Evolutionary conservation across 2,797 vertebrate species (phyloP).

Genomic region (Austrolebias charrua): DNA sequence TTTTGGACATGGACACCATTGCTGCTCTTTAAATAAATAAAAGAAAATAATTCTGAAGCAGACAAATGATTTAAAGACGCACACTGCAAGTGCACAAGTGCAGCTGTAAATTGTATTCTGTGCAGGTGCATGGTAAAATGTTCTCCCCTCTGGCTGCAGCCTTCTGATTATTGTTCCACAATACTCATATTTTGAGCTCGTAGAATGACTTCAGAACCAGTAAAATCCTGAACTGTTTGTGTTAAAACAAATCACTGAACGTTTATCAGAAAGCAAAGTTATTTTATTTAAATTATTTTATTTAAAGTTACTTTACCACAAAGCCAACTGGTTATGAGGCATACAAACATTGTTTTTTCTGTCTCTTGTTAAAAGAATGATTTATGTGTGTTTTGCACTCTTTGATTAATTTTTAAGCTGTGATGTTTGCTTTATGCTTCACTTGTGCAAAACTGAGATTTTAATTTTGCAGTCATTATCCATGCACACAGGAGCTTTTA

Average conservation of each 20-base stretch:
- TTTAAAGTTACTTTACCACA: slow-evolving; percentile 74
- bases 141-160: slow-evolving; percentile 54
- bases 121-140: slow-evolving; percentile 68
- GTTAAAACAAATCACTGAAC: slow-evolving; percentile 54
- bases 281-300: too few species aligned
- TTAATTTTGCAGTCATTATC: slow-evolving; percentile 46
- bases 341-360: slow-evolving; percentile 43
- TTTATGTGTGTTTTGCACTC: slow-evolving; percentile 40
- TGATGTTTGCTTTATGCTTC: slow-evolving; percentile 44
- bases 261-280: slow-evolving; percentile 74
- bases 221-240: slow-evolving; percentile 36
- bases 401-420: slow-evolving; percentile 35
- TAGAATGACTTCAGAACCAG: slow-evolving; percentile 51
- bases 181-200: slow-evolving; percentile 56
- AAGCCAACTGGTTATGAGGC: slow-evolving; percentile 67
- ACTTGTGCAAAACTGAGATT: slow-evolving; percentile 42
- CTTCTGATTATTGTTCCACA: slow-evolving; percentile 76
- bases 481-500: slow-evolving; percentile 26
- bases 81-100: slow-evolving; percentile 66
- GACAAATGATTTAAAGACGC: slow-evolving; percentile 79
- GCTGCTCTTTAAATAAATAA: slow-evolving; percentile 54
- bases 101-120: slow-evolving; percentile 71
- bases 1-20: slow-evolving; percentile 58
- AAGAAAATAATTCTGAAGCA: slow-evolving; percentile 61
- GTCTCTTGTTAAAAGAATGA: slow-evolving; percentile 58